Evolutionary conservation across 2,888 invertebrate genomes (phyloP).

Genomic region (Caenorhabditis imperialis): DNA sequence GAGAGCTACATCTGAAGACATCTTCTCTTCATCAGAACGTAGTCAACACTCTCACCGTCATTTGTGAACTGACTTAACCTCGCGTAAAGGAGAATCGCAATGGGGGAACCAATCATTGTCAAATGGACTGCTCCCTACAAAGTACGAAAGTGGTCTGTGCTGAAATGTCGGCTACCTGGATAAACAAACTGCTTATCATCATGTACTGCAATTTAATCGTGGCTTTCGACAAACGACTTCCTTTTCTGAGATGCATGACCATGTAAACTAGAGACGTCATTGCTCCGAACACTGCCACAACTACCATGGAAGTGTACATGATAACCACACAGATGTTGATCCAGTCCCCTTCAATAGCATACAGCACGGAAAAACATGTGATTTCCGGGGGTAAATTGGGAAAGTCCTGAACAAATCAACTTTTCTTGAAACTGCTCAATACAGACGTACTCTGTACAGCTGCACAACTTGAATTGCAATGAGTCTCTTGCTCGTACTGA

Average conservation of each 20-base stretch:
- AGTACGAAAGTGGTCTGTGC: too few relatives aligned
- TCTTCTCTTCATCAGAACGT: not conserved
- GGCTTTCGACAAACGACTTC: not conserved
- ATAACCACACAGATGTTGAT: not conserved
- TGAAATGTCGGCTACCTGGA: too few relatives aligned
- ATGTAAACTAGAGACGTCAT: not conserved
- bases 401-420: not conserved
- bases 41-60: not conserved
- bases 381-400: not conserved
- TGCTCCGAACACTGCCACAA: not conserved
- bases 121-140: conserved; percentile 3
- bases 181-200: not conserved
- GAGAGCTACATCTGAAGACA: not conserved
- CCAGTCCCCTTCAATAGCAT: not conserved
- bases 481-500: not conserved
- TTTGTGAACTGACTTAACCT: not conserved
- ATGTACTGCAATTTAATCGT: conserved; percentile 1
- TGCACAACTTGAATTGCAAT: not conserved
- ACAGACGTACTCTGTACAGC: not conserved
- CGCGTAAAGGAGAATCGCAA: not conserved
- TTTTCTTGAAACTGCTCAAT: too few relatives aligned
- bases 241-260: not conserved
- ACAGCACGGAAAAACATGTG: not conserved
- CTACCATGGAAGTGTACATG: not conserved
- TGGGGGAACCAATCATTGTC: not conserved